Evolutionary conservation across 2,888 invertebrate species (phyloP).

Genomic region (Rhimphoctona megacephalus): DNA sequence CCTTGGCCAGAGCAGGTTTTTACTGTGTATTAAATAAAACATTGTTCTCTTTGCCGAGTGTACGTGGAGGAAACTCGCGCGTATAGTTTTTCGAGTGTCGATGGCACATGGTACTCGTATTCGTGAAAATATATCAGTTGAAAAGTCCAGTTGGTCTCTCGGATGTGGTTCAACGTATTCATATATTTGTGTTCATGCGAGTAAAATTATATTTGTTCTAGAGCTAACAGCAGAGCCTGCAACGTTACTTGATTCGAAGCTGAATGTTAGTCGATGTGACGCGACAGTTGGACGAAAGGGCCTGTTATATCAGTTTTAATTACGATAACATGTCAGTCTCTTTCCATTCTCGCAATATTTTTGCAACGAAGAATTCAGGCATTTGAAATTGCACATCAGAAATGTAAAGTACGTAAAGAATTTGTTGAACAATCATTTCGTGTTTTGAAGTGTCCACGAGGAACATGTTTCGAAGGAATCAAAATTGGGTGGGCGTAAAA

Average conservation of each 20-base stretch:
- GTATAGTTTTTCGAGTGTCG: constrained; percentile 45
- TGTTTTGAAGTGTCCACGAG: not conserved
- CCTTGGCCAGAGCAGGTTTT: constrained; percentile 35
- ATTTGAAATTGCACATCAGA: not conserved
- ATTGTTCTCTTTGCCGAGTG: constrained; percentile 30
- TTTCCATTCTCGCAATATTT: constrained; percentile 1
- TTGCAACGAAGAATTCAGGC: constrained; percentile 3
- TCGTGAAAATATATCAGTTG: constrained; percentile 51
- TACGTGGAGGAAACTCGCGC: constrained; percentile 39
- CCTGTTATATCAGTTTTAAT: constrained; percentile 55
- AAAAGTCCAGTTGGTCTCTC: constrained; percentile 34
- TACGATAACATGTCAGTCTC: constrained; percentile 41
- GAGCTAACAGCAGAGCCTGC: constrained; percentile 46
- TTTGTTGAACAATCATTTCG: constrained; percentile 4
- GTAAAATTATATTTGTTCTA: not conserved
- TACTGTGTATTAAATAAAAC: constrained; percentile 46
- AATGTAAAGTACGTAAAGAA: not conserved
- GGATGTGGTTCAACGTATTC: not conserved
- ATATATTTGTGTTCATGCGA: constrained; percentile 1
- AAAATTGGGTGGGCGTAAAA: constrained; percentile 4
- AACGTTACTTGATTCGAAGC: constrained; percentile 55
- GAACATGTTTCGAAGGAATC: not conserved
- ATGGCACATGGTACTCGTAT: constrained; percentile 22
- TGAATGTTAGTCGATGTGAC: constrained; percentile 54
- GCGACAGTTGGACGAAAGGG: constrained; percentile 58